These are phyloP conservation scores for Stenodera caucasica DNA, from an alignment of 2,888 invertebrate species.

Conservation along the genomic window DNA sequence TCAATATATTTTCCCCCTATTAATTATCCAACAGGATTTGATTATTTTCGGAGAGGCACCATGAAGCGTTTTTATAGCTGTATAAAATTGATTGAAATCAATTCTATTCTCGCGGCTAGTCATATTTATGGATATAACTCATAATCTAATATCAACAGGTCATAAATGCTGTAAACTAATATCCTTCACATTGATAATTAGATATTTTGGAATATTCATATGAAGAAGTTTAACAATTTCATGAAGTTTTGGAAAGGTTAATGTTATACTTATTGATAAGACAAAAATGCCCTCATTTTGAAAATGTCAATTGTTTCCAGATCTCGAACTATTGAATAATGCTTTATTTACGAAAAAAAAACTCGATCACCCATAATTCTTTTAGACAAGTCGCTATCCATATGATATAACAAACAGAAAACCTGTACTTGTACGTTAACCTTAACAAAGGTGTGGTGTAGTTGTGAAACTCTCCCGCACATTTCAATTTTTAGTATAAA, in stretches of 20 bases:
- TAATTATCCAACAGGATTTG: too few relatives aligned
- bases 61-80: too few relatives aligned
- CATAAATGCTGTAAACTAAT: neutral
- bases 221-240: neutral
- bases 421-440: conserved; percentile 4
- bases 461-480: conserved; percentile 1
- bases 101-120: neutral
- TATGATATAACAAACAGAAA: neutral
- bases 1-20: too few relatives aligned
- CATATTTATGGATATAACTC: neutral
- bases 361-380: conserved; percentile 2
- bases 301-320: neutral
- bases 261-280: neutral
- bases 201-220: neutral
- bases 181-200: neutral
- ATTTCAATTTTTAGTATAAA: neutral
- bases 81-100: too few relatives aligned
- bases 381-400: neutral
- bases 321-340: neutral
- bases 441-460: conserved; percentile 2
- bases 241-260: neutral
- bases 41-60: too few relatives aligned
- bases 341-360: too few relatives aligned
- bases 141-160: conserved; percentile 1
- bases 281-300: neutral